Percentiles rank a stretch among this genome's conserved stretches.
Evolutionary conservation across 1,140 invertebrate genomes (phyloP).

Genomic region (Cherax quadricarinatus): DNA sequence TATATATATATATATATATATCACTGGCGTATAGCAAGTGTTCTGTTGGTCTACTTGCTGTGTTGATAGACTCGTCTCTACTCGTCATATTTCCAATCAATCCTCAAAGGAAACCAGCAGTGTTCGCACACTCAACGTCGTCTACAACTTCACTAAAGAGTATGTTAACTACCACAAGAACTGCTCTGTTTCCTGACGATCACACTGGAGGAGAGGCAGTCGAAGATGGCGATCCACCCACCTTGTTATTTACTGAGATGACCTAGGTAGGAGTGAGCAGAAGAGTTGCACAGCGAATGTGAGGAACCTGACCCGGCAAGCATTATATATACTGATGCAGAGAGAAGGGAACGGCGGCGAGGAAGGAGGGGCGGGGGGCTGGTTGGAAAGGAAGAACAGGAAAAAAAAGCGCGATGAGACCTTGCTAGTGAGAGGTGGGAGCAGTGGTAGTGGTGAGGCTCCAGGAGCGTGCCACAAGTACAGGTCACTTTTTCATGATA

Average conservation of each 20-base stretch:
- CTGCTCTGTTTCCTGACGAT: too few relatives aligned
- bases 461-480: not conserved
- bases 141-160: too few relatives aligned
- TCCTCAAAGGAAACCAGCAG: too few relatives aligned
- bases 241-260: constrained; percentile 7
- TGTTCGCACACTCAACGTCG: too few relatives aligned
- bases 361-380: not conserved
- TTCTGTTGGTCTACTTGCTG: too few relatives aligned
- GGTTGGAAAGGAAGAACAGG: not conserved
- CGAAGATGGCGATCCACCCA: not conserved
- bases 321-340: constrained; percentile 31
- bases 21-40: too few relatives aligned
- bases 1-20: too few relatives aligned
- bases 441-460: not conserved
- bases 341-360: constrained; percentile 23
- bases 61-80: too few relatives aligned
- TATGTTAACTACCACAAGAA: too few relatives aligned
- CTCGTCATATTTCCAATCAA: too few relatives aligned
- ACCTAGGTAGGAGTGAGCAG: constrained; percentile 1
- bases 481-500: not conserved
- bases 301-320: not conserved
- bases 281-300: not conserved
- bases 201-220: too few relatives aligned
- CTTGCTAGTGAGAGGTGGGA: not conserved
- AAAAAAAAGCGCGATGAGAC: not conserved